Conservation (phyloP, 2,113 vertebrate genomes). For the Gymnarchus niloticus region DNA sequence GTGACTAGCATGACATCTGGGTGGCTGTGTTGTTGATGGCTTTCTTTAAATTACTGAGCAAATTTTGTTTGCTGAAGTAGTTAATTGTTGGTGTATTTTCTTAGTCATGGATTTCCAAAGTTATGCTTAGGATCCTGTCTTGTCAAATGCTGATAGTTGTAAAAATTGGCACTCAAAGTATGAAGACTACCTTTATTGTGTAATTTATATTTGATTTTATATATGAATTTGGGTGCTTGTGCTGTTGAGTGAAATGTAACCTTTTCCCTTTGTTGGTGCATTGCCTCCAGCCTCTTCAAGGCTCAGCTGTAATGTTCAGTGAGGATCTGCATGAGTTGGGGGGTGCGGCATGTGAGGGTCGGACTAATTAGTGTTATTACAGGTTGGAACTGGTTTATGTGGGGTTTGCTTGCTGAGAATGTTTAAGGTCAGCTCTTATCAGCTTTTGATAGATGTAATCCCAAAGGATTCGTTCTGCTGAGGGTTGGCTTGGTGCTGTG, state of each 20-base stretch:
- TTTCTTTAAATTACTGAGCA: background rate
- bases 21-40: background rate
- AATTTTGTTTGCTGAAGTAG: background rate
- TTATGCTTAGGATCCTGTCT: background rate
- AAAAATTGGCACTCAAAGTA: background rate
- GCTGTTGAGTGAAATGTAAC: background rate
- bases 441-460: slow-evolving; percentile 30
- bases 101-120: background rate
- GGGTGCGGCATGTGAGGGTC: slow-evolving; percentile 25
- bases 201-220: background rate
- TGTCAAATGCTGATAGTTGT: background rate
- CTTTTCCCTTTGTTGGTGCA: background rate
- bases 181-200: background rate
- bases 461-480: background rate
- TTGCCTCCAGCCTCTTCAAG: background rate
- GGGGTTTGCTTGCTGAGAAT: slow-evolving; percentile 33
- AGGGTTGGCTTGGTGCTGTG: background rate
- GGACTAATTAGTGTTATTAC: slow-evolving; percentile 44
- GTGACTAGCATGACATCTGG: background rate
- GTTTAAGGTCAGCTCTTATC: slow-evolving; percentile 32
- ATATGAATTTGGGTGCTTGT: background rate
- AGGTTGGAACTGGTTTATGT: slow-evolving; percentile 59
- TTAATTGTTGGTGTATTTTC: background rate
- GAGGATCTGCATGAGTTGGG: background rate
- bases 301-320: background rate